Conservation (phyloP, 2,888 invertebrate species). For the Acanthococcus lagerstroemiae region DNA sequence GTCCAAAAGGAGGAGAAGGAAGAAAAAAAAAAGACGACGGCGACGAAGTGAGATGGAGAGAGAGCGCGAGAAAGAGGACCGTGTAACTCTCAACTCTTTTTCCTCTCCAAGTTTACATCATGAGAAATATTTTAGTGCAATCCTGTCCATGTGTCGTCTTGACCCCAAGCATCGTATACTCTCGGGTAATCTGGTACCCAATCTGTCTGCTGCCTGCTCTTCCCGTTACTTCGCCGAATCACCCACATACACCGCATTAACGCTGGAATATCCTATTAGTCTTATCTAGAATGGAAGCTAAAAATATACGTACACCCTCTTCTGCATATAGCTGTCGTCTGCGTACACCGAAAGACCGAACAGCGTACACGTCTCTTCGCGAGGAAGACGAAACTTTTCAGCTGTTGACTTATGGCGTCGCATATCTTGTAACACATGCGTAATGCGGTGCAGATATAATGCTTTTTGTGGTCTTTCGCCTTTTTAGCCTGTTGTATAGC, state of each 20-base stretch:
- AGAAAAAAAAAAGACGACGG: background rate
- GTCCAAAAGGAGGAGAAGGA: conserved; percentile 3
- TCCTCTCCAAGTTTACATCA: conserved; percentile 3
- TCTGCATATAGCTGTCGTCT: too few species aligned
- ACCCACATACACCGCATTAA: conserved; percentile 10
- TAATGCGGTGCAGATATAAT: too few species aligned
- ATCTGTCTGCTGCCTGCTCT: conserved; percentile 8
- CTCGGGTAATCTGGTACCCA: conserved; percentile 17
- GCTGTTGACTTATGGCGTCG: too few species aligned
- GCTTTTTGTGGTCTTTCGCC: too few species aligned
- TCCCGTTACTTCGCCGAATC: conserved; percentile 22
- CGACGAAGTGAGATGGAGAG: background rate
- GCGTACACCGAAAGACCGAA: too few species aligned
- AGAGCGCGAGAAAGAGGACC: too few species aligned
- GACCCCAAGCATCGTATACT: background rate
- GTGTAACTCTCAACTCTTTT: conserved; percentile 20
- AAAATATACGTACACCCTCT: conserved; percentile 22
- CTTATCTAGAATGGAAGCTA: conserved; percentile 2
- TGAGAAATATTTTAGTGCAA: conserved; percentile 22
- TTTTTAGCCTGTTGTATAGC: too few species aligned
- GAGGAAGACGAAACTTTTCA: conserved; percentile 11
- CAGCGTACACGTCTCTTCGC: too few species aligned
- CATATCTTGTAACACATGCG: too few species aligned
- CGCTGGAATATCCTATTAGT: conserved; percentile 19
- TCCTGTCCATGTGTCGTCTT: background rate